Base-by-base conservation (phyloP, 2,888 invertebrate genomes). In the Phymatocera aterrima region DNA sequence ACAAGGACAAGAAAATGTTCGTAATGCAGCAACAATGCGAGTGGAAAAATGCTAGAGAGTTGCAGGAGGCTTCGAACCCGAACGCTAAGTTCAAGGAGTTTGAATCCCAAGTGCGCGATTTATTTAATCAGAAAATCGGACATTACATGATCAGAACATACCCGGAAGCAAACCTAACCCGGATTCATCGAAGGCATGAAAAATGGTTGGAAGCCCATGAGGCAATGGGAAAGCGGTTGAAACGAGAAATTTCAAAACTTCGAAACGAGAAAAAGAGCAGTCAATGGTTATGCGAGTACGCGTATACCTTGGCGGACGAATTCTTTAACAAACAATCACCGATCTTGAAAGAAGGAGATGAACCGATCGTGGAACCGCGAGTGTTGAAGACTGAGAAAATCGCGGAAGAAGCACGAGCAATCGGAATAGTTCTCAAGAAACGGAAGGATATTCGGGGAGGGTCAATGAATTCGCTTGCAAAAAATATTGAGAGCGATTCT, bases 251-350 rank as follows among this genome's bases (percentile, higher is more conserved):
- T 10, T 18, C 6, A 15, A 31, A 72, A 21, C 48, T 72, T 3
- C 15, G 18, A 18, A 48, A 5, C 8, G 21, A 51, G 31, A 28
- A 48, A 15, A 72, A 24, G 51, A 51, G 51, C 72, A 51, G 21
- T 72, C 34, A 72, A 31, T 72, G 31, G n/a, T 21, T 72, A n/a
- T 72, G 72, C 51, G 51, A 72, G 18, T 18, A 48, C 18, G 72
- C 72, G 31, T 15, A 28, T n/a, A 28, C 1, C 3, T 21, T 72
- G n/a, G 72, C 72, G 2, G 8, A n/a, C 31, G 43, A 51, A 4
- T 51, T 72, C 1, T n/a, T 21, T 18, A 31, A 72, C 12, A 51
- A 31, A 10, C 72, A 72, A 28, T 1, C 31, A 18, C 5, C 43
- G n/a, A 51, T 51, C 28, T 51, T 48, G 8, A 5, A 28, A 18